phyloP scores from a whole-genome alignment of 2,797 vertebrate genomes.

The Pristis pectinata region DNA sequence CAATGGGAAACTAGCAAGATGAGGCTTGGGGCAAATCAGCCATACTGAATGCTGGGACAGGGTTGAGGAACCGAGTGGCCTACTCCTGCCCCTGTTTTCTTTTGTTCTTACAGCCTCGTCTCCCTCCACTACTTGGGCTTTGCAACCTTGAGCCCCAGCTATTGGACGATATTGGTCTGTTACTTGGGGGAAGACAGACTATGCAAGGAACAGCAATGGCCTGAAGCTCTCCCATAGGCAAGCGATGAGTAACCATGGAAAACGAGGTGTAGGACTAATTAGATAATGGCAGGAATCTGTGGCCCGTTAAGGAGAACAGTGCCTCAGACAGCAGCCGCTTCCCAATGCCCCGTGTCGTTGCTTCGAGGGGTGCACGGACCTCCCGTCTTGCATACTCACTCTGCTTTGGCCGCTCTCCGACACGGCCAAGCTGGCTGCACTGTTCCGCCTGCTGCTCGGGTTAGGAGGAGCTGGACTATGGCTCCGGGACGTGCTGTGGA shows the following conservation, averaged over 20 bases:
- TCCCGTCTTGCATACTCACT: conserved; percentile 24
- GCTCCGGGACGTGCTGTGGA: conserved; percentile 40
- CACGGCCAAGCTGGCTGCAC: neutral
- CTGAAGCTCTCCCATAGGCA: neutral
- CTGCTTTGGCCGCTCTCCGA: neutral
- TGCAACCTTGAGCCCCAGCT: conserved; percentile 44
- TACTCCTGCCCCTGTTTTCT: too few species aligned
- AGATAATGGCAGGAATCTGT: neutral
- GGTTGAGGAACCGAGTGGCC: too few species aligned
- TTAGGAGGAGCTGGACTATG: conserved; percentile 7
- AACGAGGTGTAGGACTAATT: neutral
- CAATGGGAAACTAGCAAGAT: too few species aligned
- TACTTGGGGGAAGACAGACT: conserved; percentile 44
- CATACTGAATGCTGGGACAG: too few species aligned
- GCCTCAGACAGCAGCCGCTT: neutral
- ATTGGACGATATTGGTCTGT: conserved; percentile 39
- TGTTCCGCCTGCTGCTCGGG: conserved; percentile 49
- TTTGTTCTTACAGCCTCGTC: neutral
- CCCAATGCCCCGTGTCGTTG: neutral
- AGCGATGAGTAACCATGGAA: too few species aligned
- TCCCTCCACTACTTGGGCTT: conserved; percentile 49
- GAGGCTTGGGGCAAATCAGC: too few species aligned
- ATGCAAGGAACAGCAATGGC: conserved; percentile 44
- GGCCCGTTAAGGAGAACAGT: neutral
- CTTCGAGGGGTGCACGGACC: neutral